Conservation (phyloP, 2,797 vertebrate genomes). For the Sarcoramphus papa region DNA sequence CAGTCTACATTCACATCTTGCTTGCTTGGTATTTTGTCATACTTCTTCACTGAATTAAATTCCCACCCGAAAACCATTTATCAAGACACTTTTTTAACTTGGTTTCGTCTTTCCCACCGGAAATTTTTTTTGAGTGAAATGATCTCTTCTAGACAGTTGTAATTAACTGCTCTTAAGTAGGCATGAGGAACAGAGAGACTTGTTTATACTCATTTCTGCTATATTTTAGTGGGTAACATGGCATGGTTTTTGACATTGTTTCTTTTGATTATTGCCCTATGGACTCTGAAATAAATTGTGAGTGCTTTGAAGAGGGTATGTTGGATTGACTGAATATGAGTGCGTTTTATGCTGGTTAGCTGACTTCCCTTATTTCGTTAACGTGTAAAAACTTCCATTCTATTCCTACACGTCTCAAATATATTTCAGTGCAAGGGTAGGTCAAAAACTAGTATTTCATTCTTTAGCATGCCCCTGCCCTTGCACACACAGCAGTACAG, state of each 20-base stretch:
- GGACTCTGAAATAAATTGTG: background rate
- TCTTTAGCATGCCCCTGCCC: background rate
- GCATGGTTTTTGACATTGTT: background rate
- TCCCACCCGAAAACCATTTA: background rate
- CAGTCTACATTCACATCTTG: background rate
- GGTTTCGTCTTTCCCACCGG: background rate
- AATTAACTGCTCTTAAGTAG: background rate
- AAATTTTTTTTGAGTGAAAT: background rate
- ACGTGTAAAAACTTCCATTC: background rate
- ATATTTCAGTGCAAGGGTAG: background rate
- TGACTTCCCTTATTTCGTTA: background rate
- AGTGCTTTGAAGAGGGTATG: background rate
- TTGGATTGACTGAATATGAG: background rate
- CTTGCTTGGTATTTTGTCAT: background rate
- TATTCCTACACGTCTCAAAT: background rate
- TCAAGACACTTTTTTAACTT: background rate
- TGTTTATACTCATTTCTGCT: background rate
- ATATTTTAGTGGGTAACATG: background rate
- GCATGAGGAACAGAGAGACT: background rate
- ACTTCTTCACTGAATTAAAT: background rate
- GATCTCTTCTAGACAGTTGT: background rate
- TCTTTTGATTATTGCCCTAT: background rate
- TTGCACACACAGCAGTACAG: background rate
- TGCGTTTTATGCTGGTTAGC: background rate
- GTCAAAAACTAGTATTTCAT: background rate